Base-by-base conservation (phyloP, 2,113 vertebrate genomes). In the Aythya baeri region DNA sequence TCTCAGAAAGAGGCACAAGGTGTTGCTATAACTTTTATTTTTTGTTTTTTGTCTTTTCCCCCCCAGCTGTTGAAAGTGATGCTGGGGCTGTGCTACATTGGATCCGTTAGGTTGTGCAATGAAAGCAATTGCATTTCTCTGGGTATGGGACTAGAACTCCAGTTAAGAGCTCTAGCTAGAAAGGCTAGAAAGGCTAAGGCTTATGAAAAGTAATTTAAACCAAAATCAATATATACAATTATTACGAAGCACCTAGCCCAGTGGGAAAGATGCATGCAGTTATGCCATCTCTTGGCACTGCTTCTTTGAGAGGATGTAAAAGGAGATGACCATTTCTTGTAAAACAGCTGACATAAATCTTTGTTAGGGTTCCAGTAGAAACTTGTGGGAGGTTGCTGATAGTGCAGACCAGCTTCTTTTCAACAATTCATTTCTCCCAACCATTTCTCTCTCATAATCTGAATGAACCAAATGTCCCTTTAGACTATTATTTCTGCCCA, bases 21-120 rank as follows among this genome's bases (percentile, higher is more conserved):
- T 26, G 4, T 67, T 71, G 41, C 17, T 41, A 41, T 41, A 41
- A 41, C 41, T 41, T 41, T 41, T 41, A 5, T 41, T 41, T 41
- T 41, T 41, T 13, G 3, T 41, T 41, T 41, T 41, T 41, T 41
- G 41, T 41, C 41, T 41, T 41, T 41, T 41, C 13, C 12, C 41
- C 41, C 12, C 41, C 77, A 57, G 8, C 38, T 43, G 22, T 78
- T 73, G 29, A 21, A 77, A 62, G 31, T 63, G 6, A 22, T 76
- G 43, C 20, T 0, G 0, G 29, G 17, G 32, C 29, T 66, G 34
- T 71, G 74, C 38, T 84, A 38, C 1, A 1, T 43, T 65, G 25
- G 14, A 34, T 52, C n/a, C 17, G 29, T 62, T 43, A 62, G 34
- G n/a, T 13, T 54, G 44, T 81, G 59, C 49, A 20, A 0, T 43